Conservation (phyloP, 2,888 invertebrate genomes). For the Cephus rjabovi region DNA sequence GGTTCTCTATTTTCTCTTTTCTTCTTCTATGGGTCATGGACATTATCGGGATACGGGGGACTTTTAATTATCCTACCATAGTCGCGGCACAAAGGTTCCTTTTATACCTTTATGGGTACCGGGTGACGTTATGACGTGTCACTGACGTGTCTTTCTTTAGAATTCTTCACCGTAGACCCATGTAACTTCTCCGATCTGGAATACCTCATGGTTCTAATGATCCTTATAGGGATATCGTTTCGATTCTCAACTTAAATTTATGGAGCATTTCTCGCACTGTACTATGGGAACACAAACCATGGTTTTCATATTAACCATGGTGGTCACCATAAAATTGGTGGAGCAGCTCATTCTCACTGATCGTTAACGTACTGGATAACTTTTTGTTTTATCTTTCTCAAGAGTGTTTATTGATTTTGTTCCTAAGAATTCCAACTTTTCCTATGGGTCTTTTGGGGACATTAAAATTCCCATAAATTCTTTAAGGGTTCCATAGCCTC, state of each 20-base stretch:
- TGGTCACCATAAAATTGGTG: background rate
- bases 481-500: background rate
- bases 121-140: slow-evolving; percentile 37
- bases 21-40: background rate
- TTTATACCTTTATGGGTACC: slow-evolving; percentile 10
- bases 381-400: background rate
- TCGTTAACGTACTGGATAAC: background rate
- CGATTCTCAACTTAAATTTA: background rate
- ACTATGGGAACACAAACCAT: background rate
- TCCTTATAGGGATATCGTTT: background rate
- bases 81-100: slow-evolving; percentile 47
- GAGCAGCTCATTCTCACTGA: background rate
- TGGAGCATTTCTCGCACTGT: background rate
- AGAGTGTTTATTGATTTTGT: background rate
- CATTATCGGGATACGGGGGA: slow-evolving; percentile 16
- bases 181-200: slow-evolving; percentile 1
- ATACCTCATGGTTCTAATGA: background rate
- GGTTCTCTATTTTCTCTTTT: slow-evolving; percentile 5
- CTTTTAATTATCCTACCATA: slow-evolving; percentile 56
- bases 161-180: slow-evolving; percentile 4
- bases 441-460: background rate
- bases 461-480: background rate
- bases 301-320: background rate
- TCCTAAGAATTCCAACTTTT: background rate
- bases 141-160: slow-evolving; percentile 30